Percentiles rank a stretch among this genome's conserved stretches.
phyloP scores from a whole-genome alignment of 2,113 vertebrate genomes.

The Bagarius yarrelli region DNA sequence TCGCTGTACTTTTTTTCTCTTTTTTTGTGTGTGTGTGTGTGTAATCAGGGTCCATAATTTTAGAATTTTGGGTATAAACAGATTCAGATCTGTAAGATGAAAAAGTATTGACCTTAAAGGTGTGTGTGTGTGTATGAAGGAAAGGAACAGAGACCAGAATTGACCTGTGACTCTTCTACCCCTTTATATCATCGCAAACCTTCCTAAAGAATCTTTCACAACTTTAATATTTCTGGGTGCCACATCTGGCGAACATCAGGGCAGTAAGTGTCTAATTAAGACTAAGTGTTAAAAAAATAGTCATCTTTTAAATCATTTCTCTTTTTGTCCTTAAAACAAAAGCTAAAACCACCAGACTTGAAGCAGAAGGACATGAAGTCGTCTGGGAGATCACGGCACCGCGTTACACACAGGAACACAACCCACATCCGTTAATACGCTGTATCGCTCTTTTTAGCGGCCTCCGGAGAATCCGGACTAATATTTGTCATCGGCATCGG shows the following conservation, averaged over 20 bases:
- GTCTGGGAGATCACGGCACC: not conserved
- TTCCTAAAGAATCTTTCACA: not conserved
- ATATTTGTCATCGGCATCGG: slow-evolving; percentile 45
- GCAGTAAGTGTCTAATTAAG: not conserved
- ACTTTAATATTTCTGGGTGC: not conserved
- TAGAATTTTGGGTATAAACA: too few species aligned
- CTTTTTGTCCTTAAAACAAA: not conserved
- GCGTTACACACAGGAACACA: not conserved
- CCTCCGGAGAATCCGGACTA: slow-evolving; percentile 23
- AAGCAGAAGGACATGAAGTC: too few species aligned
- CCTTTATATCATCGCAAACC: not conserved
- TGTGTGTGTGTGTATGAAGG: too few species aligned
- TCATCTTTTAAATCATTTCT: not conserved
- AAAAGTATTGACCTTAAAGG: too few species aligned
- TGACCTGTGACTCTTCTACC: too few species aligned
- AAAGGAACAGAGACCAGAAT: too few species aligned
- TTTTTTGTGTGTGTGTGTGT: too few species aligned
- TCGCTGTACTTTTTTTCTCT: too few species aligned
- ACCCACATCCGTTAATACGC: slow-evolving; percentile 22
- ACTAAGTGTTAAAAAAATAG: not conserved
- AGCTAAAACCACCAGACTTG: not conserved
- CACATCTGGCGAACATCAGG: not conserved
- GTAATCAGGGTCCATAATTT: too few species aligned
- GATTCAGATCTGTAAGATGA: too few species aligned
- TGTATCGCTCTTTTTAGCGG: slow-evolving; percentile 35